Evolutionary conservation across 2,113 vertebrate species (phyloP).

Genomic region (Gambusia affinis): DNA sequence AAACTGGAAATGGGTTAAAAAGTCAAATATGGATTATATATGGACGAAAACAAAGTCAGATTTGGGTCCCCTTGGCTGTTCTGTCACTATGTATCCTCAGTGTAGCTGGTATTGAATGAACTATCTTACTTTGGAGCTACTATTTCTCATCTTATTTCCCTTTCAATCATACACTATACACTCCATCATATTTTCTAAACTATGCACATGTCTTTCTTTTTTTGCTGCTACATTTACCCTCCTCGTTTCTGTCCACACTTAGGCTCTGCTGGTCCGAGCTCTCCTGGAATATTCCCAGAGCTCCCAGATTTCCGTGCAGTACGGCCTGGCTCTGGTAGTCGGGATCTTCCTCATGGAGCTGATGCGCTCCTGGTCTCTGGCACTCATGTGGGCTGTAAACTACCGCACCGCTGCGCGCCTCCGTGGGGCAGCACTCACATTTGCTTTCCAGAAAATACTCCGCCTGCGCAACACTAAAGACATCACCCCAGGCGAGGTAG

Average conservation of each 20-base stretch:
- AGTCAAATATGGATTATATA: no score
- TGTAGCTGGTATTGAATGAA: no score
- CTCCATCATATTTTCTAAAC: no score
- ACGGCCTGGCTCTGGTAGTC: constrained; percentile 77
- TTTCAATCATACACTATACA: no score
- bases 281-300: constrained; percentile 82
- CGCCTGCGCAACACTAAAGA: constrained; percentile 81
- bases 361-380: constrained; percentile 82
- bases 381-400: constrained; percentile 83
- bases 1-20: no score
- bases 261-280: constrained; percentile 81
- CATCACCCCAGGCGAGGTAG: constrained; percentile 81
- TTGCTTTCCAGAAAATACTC: constrained; percentile 83
- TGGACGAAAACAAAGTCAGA: no score
- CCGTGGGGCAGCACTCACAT: constrained; percentile 80
- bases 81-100: no score
- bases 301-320: constrained; percentile 58
- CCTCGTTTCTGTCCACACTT: background rate
- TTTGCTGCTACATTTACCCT: background rate
- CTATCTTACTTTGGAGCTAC: no score
- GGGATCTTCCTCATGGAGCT: constrained; percentile 81
- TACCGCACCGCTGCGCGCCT: constrained; percentile 84
- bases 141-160: no score
- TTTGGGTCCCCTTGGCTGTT: no score
- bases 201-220: background rate